Base-by-base conservation (phyloP, 2,888 invertebrate species). In the Synanthedon vespiformis region DNA sequence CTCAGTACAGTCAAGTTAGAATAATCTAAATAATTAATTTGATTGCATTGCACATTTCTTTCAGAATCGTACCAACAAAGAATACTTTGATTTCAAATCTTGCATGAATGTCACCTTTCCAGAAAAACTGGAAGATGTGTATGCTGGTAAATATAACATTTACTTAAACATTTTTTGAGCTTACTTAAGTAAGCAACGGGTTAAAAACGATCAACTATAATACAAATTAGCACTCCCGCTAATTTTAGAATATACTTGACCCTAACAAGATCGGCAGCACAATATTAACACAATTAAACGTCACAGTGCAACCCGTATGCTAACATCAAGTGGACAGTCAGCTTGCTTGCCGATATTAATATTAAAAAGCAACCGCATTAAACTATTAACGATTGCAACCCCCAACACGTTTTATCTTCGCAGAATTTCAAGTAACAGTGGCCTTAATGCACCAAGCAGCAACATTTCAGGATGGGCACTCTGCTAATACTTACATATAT, bases 101-200 rank as follows among this genome's bases (percentile, higher is more conserved):
- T 75, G 74, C 58, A 49, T 79, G 2, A 51, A 53, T 0, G 60
- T 72, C 0, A 16, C 48, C 13, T 74, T 67, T 56, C 68, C 70
- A 1, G 50, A 22, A 0, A 64, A 65, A 41, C 70, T 52, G 3
- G 13, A 50, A 6, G 14, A 51, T 0, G 49, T 56, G 11, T 40
- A 13, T 13, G 56, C 56, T 10, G 41, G 56, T 56, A 48, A 54
- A 56, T 57, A 53, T 48, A 34, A 34, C 8, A 1, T 10, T 34
- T 34, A 10, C 10, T 2, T 34, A 34, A 34, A 34, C 27, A 1
- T 34, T 34, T 34, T 34, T 8, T 34, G 27, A 22, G 22, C 22
- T 22, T 22, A 22, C n/a, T n/a, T n/a, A n/a, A n/a, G n/a, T n/a
- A n/a, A n/a, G n/a, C 22, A 22, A 5, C 22, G 5, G 10, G 34